phyloP scores from a whole-genome alignment of 2,797 vertebrate genomes.

The Eidolon dupreanum region DNA sequence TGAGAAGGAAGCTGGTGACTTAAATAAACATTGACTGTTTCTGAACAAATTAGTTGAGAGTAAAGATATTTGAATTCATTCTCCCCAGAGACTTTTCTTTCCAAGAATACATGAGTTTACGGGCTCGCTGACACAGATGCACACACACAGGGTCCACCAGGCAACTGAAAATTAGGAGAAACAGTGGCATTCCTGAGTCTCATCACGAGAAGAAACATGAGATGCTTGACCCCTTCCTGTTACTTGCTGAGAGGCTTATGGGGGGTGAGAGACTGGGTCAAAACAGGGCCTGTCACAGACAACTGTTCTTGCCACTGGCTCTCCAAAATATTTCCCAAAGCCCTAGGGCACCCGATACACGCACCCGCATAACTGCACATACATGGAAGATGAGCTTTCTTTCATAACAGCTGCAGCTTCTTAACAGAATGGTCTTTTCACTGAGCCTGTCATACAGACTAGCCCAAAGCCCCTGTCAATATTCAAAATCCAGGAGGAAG shows the following conservation, averaged over 20 bases:
- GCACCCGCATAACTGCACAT: background rate
- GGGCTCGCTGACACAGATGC: background rate
- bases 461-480: background rate
- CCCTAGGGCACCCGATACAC: background rate
- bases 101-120: background rate
- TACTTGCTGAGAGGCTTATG: background rate
- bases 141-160: background rate
- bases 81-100: background rate
- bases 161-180: background rate
- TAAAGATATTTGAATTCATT: background rate
- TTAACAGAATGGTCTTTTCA: background rate
- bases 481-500: background rate
- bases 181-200: background rate
- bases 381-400: background rate
- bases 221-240: slow-evolving; percentile 6
- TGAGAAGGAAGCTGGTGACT: background rate
- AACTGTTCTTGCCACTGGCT: slow-evolving; percentile 44
- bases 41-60: slow-evolving; percentile 6
- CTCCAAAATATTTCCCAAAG: background rate
- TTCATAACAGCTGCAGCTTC: slow-evolving; percentile 44
- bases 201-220: background rate
- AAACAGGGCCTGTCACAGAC: slow-evolving; percentile 24
- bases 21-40: background rate
- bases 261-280: slow-evolving; percentile 11
- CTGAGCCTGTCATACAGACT: fast-evolving